Evolutionary conservation across 2,888 invertebrate genomes (phyloP).

Genomic region (Eremobia ochroleuca): DNA sequence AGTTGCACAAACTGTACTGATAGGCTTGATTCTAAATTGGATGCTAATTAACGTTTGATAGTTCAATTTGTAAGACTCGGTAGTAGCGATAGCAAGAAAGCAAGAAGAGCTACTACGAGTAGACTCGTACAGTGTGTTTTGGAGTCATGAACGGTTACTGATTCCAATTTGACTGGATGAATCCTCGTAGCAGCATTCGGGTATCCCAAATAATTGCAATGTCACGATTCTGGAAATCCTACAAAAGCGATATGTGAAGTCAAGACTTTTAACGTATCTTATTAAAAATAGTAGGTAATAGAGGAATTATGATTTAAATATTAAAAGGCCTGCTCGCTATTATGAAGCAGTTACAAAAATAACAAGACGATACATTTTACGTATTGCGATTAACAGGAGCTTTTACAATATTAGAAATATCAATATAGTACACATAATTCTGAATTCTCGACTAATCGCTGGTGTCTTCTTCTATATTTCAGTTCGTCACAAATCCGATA

Average conservation of each 20-base stretch:
- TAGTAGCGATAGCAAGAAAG: background rate
- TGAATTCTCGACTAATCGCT: background rate
- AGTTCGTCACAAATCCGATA: slow-evolving; percentile 6
- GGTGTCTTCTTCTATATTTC: slow-evolving; percentile 16
- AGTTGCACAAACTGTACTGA: slow-evolving; percentile 12
- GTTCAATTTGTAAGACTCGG: slow-evolving; percentile 34
- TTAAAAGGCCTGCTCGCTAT: too few relatives aligned
- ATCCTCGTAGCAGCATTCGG: background rate
- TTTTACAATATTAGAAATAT: slow-evolving; percentile 4
- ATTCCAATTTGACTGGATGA: background rate
- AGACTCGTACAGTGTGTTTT: background rate
- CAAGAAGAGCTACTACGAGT: background rate
- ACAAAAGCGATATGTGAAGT: too few relatives aligned
- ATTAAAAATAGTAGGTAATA: too few relatives aligned
- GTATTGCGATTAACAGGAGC: too few relatives aligned
- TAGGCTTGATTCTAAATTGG: slow-evolving; percentile 12
- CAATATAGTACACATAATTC: too few relatives aligned
- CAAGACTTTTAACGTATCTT: too few relatives aligned
- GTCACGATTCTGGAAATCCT: background rate
- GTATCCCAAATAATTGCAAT: background rate
- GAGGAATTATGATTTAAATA: too few relatives aligned
- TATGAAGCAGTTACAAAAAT: background rate
- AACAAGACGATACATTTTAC: background rate
- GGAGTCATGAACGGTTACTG: background rate
- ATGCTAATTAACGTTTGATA: slow-evolving; percentile 34